Evolutionary conservation across 2,888 invertebrate genomes (phyloP), one percentile per base, ranked within the genome.

Genomic region (Schrankia costaestrigalis): DNA sequence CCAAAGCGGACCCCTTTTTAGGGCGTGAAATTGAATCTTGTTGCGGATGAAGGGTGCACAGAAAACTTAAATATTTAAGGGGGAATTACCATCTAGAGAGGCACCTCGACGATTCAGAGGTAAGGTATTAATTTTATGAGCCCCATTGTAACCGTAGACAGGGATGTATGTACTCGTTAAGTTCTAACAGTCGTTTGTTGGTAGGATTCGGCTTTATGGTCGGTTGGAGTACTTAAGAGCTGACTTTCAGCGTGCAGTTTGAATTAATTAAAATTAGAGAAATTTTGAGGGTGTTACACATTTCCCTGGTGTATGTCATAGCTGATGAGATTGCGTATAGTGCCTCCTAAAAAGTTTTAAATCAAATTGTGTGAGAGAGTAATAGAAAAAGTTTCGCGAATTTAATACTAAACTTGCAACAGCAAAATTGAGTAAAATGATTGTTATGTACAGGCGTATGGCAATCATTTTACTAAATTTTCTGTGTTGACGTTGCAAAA

Each of bases 21-120:
- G 75, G 82, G 83, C 82, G 85, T 85, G 80, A 86, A 86, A 87
- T 87, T 87, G 86, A 87, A 87, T 87, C 85, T 80, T 86, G 86
- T 85, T 85, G 80, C 76, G 81, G 82, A 64, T 61, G 71, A 69
- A 79, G 84, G 85, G 83, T 71, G 77, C 62, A 69, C 63, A 61
- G 78, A 73, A 81, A 84, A 84, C 84, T 87, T 83, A 86, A 86
- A 86, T 85, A 86, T 87, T 86, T 86, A 77, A 78, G 79, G 72
- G 78, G 71, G 71, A 79, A 81, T 82, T 80, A 79, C 78, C 75
- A 76, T 76, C 74, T 62, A 59, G 78, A 76, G 77, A 72, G 72
- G 60, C 66, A 60, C 64, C 69, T 63, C 70, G 67, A 70, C 72
- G 63, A 75, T 78, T 72, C 64, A 50, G 70, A 80, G 78, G 80